phyloP scores from a whole-genome alignment of 2,113 vertebrate genomes.

The Trematocara nigrifrons region DNA sequence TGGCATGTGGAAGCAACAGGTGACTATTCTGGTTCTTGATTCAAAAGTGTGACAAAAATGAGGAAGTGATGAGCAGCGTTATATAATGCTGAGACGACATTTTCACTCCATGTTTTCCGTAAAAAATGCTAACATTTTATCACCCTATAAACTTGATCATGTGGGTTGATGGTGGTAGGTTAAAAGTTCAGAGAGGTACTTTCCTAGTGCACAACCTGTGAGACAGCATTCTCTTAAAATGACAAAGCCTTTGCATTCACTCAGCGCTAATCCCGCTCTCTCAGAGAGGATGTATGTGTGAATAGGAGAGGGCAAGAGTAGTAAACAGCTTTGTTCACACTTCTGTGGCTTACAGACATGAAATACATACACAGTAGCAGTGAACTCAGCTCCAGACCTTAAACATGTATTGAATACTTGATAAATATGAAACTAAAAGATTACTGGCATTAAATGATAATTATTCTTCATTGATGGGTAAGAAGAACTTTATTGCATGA shows the following conservation, averaged over 20 bases:
- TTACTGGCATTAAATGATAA: neutral
- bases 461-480: neutral
- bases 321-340: neutral
- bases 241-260: neutral
- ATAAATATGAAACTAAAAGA: neutral
- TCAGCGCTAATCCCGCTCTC: neutral
- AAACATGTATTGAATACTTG: neutral
- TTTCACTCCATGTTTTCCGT: neutral
- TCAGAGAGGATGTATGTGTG: neutral
- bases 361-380: neutral
- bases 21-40: constrained; percentile 38
- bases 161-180: neutral
- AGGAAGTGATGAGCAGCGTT: neutral
- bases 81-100: neutral
- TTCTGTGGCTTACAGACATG: neutral
- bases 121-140: neutral
- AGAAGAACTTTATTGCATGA: neutral
- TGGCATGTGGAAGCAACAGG: constrained; percentile 97
- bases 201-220: neutral
- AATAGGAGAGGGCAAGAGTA: neutral
- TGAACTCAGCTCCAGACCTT: neutral
- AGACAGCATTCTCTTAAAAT: constrained; percentile 39
- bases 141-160: neutral
- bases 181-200: neutral
- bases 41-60: neutral